A percentile compares a stretch with the other conserved stretches of the same genome.
These are phyloP conservation scores for Zaprionus lineosus DNA, from an alignment of 2,888 invertebrate species.

Conservation along the genomic window DNA sequence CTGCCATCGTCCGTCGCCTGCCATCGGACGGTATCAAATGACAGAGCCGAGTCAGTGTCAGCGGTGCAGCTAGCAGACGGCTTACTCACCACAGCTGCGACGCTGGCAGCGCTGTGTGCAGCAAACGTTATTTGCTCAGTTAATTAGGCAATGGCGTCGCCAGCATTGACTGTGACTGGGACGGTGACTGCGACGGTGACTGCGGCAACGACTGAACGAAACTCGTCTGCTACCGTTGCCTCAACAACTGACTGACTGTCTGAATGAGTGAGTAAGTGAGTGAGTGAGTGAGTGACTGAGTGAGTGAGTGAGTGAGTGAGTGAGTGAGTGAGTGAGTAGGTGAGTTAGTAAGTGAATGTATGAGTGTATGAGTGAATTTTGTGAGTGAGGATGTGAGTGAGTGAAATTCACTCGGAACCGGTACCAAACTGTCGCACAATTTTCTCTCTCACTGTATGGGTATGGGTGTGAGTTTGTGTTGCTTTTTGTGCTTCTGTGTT, in stretches of 20 bases:
- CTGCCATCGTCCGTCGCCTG: conserved; percentile 42
- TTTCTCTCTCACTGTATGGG: background rate
- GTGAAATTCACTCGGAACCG: conserved; percentile 56
- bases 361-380: conserved; percentile 3
- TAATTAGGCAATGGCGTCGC: conserved; percentile 62
- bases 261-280: no score
- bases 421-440: conserved; percentile 32
- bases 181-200: conserved; percentile 8
- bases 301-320: conserved; percentile 10
- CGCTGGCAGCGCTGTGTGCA: conserved; percentile 37
- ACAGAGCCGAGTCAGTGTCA: conserved; percentile 11
- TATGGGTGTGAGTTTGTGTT: conserved; percentile 10
- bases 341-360: no score
- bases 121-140: conserved; percentile 57
- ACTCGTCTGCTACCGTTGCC: no score
- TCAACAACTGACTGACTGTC: conserved; percentile 9
- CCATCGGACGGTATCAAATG: conserved; percentile 49
- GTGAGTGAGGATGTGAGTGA: conserved; percentile 35
- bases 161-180: conserved; percentile 11
- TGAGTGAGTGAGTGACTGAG: conserved; percentile 12
- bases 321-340: no score
- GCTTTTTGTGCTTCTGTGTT: no score
- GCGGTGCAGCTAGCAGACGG: conserved; percentile 11
- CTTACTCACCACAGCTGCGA: conserved; percentile 65
- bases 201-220: background rate